phyloP scores from a whole-genome alignment of 2,797 vertebrate genomes.

The Australoheros facetus region DNA sequence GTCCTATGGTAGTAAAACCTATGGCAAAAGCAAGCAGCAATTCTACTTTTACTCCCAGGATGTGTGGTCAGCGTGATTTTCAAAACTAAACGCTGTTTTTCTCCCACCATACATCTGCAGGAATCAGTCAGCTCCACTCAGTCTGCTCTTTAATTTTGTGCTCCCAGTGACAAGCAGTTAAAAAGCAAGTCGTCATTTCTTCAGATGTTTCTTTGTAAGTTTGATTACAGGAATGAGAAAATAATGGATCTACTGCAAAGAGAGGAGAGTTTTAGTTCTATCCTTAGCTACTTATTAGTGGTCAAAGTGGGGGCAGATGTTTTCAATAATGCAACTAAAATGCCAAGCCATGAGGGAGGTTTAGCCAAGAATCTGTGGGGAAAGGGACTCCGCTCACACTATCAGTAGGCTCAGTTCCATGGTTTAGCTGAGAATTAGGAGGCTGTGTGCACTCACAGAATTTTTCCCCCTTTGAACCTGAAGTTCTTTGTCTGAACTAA shows the following conservation, averaged over 20 bases:
- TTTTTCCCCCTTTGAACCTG: conserved; percentile 22
- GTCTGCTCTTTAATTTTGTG: conserved; percentile 77
- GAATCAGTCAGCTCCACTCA: conserved; percentile 63
- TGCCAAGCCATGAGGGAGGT: conserved; percentile 68
- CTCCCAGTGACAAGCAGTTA: conserved; percentile 72
- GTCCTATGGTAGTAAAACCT: conserved; percentile 72
- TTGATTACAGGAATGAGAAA: conserved; percentile 81
- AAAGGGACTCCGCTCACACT: conserved; percentile 65
- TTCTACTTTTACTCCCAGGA: conserved; percentile 69
- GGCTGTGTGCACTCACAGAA: neutral
- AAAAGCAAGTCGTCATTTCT: conserved; percentile 70
- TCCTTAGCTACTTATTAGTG: conserved; percentile 84
- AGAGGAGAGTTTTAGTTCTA: conserved; percentile 77
- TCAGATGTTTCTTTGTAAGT: conserved; percentile 74
- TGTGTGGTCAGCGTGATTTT: conserved; percentile 73
- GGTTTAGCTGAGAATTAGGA: conserved; percentile 46
- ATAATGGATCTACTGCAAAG: conserved; percentile 80
- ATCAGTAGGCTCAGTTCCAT: conserved; percentile 56
- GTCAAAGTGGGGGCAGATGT: conserved; percentile 80
- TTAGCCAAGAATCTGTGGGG: conserved; percentile 76
- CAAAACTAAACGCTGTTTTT: conserved; percentile 59
- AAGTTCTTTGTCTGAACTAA: conserved; percentile 33
- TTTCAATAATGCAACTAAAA: conserved; percentile 81
- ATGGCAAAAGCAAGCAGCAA: conserved; percentile 65
- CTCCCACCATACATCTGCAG: conserved; percentile 52